Base-by-base conservation (phyloP, 2,888 invertebrate species). In the Dicyrtoma fusca region DNA sequence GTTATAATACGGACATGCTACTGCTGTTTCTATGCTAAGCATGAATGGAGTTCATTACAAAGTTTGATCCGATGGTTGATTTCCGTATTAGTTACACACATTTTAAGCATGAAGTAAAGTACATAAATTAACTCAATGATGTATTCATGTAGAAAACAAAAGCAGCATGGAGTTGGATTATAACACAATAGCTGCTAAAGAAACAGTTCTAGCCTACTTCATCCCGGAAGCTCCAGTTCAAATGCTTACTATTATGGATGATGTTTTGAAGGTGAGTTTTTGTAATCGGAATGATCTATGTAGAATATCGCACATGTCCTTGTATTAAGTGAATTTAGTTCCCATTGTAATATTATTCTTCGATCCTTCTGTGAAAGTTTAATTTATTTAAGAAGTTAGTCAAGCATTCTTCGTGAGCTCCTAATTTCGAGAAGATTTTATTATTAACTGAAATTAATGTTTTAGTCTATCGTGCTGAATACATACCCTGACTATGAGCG, bases 181-280 rank as follows among this genome's bases (percentile, higher is more conserved):
- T 84, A 91, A 94, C 62, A 89, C 92, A 80, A 86, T 99, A 76
- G 97, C 96, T 0, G 88, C 91, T 64, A 89, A 92, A 81, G 96
- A 97, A 82, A 95, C 96, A 83, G 94, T 95, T 0, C 85, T 99
- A 61, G 97, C 97, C 0, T 98, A 95, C 84, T 99, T 99, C 84
- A 83, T 99, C 64, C 98, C 98, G 0, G 98, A 99, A 84, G 98
- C 98, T 0, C 99, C 99, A 0, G 89, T 91, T 77, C 96, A 97
- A 85, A 95, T 98, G 92, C 85, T 98, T n/a, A 91, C 92, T 83
- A 95, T 97, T 77, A 95, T 98, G 83, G 95, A 97, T 84, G 91
- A 94, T 85, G 95, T 95, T 0, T 93, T 94, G n/a, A 94, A 69
- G 17, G 64, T 71, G 63, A 34, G 34, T 19, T 42, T 34, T 19